Percentiles rank a stretch among this genome's conserved stretches.
phyloP scores from a whole-genome alignment of 2,113 vertebrate species.

The Ifrita kowaldi region DNA sequence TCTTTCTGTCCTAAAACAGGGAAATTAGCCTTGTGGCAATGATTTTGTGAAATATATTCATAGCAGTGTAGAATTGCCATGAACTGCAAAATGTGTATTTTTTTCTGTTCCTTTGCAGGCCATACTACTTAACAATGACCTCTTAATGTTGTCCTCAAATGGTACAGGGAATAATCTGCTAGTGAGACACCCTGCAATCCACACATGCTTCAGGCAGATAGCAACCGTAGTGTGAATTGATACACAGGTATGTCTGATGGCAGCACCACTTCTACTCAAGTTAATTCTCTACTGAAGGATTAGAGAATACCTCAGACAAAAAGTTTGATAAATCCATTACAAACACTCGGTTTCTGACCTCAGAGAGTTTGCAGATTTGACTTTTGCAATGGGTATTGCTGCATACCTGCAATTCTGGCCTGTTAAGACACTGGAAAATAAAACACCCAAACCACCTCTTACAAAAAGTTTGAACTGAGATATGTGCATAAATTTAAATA shows the following conservation, averaged over 20 bases:
- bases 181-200: background rate
- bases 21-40: background rate
- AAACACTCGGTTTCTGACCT: background rate
- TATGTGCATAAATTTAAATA: background rate
- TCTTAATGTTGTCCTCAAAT: background rate
- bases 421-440: background rate
- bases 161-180: background rate
- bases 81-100: background rate
- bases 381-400: background rate
- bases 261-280: background rate
- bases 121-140: background rate
- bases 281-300: background rate
- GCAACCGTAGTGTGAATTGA: background rate
- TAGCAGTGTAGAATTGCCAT: background rate
- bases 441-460: fast-evolving
- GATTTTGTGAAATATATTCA: background rate
- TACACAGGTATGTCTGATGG: background rate
- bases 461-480: background rate
- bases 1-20: background rate
- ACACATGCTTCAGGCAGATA: background rate
- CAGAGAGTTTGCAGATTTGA: background rate
- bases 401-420: background rate
- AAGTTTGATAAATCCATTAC: background rate
- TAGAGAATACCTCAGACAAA: background rate
- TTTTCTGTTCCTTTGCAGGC: background rate